phyloP scores from a whole-genome alignment of 2,888 invertebrate species.

The Drosophila aldrichi region DNA sequence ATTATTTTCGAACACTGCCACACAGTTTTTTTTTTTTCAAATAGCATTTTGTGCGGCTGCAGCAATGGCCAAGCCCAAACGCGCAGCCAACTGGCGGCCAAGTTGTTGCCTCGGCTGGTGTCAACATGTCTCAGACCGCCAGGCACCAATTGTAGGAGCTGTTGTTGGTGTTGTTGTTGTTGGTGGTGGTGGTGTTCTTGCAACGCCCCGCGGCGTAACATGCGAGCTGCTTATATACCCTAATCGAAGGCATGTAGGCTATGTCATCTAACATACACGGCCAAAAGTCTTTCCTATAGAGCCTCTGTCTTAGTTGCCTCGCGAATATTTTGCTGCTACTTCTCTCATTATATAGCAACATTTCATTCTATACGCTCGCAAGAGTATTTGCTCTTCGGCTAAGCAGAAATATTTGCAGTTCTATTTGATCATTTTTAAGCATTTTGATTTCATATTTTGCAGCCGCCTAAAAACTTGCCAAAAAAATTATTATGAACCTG shows the following conservation, averaged over 20 bases:
- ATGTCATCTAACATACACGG: not conserved
- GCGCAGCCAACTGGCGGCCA: slow-evolving; percentile 52
- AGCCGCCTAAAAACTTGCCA: slow-evolving; percentile 48
- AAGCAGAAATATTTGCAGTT: not conserved
- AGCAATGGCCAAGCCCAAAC: slow-evolving; percentile 45
- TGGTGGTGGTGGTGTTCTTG: slow-evolving; percentile 55
- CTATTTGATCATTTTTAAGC: not conserved
- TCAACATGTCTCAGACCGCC: slow-evolving; percentile 77
- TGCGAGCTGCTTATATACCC: slow-evolving; percentile 48
- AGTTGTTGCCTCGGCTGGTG: slow-evolving; percentile 60
- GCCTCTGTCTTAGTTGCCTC: not conserved
- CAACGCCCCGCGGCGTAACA: slow-evolving; percentile 58
- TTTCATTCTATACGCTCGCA: not conserved
- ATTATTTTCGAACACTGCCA: slow-evolving; percentile 69
- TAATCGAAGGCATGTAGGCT: not conserved
- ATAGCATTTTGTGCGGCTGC: slow-evolving; percentile 61
- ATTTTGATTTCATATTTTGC: slow-evolving; percentile 55
- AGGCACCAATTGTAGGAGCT: slow-evolving; percentile 28
- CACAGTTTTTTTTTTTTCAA: slow-evolving; percentile 64
- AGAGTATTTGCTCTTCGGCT: slow-evolving; percentile 19
- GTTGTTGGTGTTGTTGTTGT: slow-evolving; percentile 36
- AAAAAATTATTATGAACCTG: slow-evolving; percentile 73
- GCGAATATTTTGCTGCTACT: not conserved
- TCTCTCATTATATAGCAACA: not conserved
- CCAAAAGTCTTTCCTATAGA: not conserved